These are phyloP conservation scores for Holacanthus passer DNA, from an alignment of 2,113 vertebrate species.

Conservation along the genomic window DNA sequence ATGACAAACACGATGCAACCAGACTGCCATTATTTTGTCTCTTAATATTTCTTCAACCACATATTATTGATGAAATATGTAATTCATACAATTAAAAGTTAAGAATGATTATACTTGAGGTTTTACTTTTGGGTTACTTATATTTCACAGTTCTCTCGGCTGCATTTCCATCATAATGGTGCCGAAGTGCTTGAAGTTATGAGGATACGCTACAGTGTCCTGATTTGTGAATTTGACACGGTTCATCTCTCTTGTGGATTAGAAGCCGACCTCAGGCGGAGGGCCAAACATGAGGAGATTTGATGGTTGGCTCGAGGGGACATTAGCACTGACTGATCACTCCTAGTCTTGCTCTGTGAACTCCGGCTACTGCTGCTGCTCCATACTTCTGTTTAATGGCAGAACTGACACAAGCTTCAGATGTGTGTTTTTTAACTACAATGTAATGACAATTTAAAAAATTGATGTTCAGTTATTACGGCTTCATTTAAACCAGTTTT, in stretches of 20 bases:
- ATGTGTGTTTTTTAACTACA: slow-evolving; percentile 32
- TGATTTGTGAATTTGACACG: slow-evolving; percentile 73
- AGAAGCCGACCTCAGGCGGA: slow-evolving; percentile 72
- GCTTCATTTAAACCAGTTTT: slow-evolving; percentile 64
- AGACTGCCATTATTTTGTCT: neutral
- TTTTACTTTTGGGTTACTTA: neutral
- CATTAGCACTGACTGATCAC: slow-evolving; percentile 73
- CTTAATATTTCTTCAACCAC: neutral
- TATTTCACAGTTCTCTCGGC: slow-evolving; percentile 21
- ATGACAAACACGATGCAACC: neutral
- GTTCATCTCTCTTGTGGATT: slow-evolving; percentile 74
- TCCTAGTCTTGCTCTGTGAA: slow-evolving; percentile 55
- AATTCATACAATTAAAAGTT: slow-evolving; percentile 18
- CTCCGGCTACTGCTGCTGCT: slow-evolving; percentile 44
- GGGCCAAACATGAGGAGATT: slow-evolving; percentile 75
- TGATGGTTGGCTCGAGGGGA: slow-evolving; percentile 61
- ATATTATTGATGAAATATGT: slow-evolving; percentile 3
- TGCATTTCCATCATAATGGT: slow-evolving; percentile 49
- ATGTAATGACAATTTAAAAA: slow-evolving; percentile 35
- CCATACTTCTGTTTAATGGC: slow-evolving; percentile 42
- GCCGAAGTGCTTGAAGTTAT: slow-evolving; percentile 38
- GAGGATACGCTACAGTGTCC: slow-evolving; percentile 37
- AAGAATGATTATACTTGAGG: neutral
- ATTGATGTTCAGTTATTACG: slow-evolving; percentile 43
- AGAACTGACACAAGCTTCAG: slow-evolving; percentile 38